These are phyloP conservation scores for Thalassophryne amazonica DNA, from an alignment of 2,797 vertebrate species.

Conservation along the genomic window DNA sequence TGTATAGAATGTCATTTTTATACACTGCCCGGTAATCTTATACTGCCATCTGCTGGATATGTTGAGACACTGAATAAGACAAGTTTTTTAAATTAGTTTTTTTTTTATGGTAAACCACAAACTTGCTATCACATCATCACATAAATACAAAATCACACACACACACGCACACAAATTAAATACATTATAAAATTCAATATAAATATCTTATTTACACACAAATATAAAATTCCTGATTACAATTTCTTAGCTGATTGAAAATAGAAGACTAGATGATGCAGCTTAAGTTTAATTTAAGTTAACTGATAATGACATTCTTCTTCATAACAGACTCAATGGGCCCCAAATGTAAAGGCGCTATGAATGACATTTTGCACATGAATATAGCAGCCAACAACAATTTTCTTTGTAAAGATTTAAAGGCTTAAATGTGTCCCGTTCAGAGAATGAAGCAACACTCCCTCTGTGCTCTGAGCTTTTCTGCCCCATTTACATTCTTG, in stretches of 20 bases:
- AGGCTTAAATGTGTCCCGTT: no score
- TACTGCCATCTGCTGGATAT: slow-evolving; percentile 55
- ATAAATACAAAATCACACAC: slow-evolving; percentile 19
- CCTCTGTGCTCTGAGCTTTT: no score
- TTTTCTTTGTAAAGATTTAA: no score
- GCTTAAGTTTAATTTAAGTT: no score
- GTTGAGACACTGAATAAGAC: neutral
- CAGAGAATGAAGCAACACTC: no score
- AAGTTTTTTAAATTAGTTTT: no score
- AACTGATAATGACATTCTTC: slow-evolving; percentile 44
- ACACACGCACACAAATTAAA: slow-evolving; percentile 42
- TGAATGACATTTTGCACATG: neutral
- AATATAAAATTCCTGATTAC: slow-evolving; percentile 33
- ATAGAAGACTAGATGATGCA: no score
- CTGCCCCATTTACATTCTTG: no score
- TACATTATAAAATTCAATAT: slow-evolving; percentile 34
- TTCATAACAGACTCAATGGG: slow-evolving; percentile 7
- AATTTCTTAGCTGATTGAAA: no score
- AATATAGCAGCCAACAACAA: no score
- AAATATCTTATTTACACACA: slow-evolving; percentile 55
- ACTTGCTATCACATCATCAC: no score
- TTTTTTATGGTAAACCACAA: slow-evolving; percentile 37
- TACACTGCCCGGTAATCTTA: neutral
- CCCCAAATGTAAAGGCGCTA: slow-evolving; percentile 20
- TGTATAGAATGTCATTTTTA: neutral